Percentiles rank a stretch among this genome's conserved stretches.
These are phyloP conservation scores for Macroglossus sobrinus DNA, from an alignment of 2,113 vertebrate species.

Conservation along the genomic window DNA sequence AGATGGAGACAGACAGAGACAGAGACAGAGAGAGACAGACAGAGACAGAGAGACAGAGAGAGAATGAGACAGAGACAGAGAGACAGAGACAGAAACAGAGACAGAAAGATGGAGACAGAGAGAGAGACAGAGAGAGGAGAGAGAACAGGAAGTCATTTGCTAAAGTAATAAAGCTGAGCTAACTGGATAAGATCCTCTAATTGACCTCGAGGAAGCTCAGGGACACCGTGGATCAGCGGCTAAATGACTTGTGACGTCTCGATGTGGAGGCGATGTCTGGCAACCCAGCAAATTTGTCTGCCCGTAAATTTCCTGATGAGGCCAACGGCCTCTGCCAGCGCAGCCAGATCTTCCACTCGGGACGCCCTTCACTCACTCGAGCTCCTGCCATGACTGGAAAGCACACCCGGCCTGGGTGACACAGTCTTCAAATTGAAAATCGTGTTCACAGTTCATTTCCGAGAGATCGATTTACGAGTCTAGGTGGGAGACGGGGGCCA, in stretches of 20 bases:
- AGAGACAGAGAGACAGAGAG: too few relatives aligned
- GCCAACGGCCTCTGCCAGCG: conserved; percentile 24
- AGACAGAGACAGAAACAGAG: too few relatives aligned
- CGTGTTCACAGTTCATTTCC: conserved; percentile 12
- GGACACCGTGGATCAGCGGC: conserved; percentile 20
- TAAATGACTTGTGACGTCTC: conserved; percentile 48
- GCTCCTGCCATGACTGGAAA: background rate
- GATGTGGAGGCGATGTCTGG: conserved; percentile 41
- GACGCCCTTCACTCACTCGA: conserved; percentile 12
- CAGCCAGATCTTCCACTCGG: background rate
- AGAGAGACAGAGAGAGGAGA: too few relatives aligned
- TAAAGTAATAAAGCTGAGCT: conserved; percentile 36
- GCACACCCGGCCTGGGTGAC: conserved; percentile 18
- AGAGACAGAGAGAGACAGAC: too few relatives aligned
- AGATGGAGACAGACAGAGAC: too few relatives aligned
- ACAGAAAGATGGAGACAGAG: too few relatives aligned
- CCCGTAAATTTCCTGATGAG: conserved; percentile 50
- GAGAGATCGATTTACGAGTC: conserved; percentile 5
- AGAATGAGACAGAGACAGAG: too few relatives aligned
- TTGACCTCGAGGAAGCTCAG: conserved; percentile 37
- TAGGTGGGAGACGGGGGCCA: background rate
- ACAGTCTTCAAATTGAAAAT: conserved; percentile 56
- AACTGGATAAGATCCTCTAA: conserved; percentile 32
- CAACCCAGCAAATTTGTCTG: conserved; percentile 40
- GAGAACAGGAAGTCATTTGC: conserved; percentile 28